phyloP scores from a whole-genome alignment of 2,113 vertebrate species.

The Ceyx margarethae region DNA sequence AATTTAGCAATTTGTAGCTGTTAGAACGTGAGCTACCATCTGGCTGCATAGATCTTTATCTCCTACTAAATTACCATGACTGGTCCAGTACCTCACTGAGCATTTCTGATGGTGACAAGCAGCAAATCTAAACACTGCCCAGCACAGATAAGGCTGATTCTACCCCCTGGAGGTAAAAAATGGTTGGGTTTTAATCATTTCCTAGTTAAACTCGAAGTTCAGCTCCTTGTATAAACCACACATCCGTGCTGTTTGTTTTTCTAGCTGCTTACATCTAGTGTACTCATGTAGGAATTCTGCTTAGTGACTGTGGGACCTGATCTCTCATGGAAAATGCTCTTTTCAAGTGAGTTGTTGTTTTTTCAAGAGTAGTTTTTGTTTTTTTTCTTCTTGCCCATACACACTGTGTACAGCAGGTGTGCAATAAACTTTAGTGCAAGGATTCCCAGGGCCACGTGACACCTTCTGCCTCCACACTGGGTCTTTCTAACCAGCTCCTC shows the following conservation, averaged over 20 bases:
- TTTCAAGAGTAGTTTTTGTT: not conserved
- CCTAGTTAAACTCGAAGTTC: not conserved
- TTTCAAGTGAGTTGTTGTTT: not conserved
- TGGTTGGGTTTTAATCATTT: not conserved
- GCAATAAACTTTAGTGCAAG: not conserved
- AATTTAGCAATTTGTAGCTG: constrained; percentile 61
- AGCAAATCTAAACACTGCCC: not conserved
- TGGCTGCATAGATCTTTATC: constrained; percentile 39
- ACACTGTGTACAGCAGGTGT: not conserved
- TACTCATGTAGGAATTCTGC: not conserved
- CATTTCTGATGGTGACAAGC: not conserved
- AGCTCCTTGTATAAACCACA: not conserved
- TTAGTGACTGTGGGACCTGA: not conserved
- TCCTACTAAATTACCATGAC: constrained; percentile 16
- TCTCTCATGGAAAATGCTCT: not conserved
- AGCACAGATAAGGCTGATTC: not conserved
- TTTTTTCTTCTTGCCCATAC: not conserved
- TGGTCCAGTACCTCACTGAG: not conserved
- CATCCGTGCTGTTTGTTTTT: not conserved
- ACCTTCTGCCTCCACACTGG: not conserved
- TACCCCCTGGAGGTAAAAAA: not conserved
- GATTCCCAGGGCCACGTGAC: not conserved
- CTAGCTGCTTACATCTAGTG: not conserved
- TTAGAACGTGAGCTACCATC: constrained; percentile 37
- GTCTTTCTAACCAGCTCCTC: not conserved